Conservation (phyloP, 1,140 invertebrate species). For the Scaptomyza pallida region DNA sequence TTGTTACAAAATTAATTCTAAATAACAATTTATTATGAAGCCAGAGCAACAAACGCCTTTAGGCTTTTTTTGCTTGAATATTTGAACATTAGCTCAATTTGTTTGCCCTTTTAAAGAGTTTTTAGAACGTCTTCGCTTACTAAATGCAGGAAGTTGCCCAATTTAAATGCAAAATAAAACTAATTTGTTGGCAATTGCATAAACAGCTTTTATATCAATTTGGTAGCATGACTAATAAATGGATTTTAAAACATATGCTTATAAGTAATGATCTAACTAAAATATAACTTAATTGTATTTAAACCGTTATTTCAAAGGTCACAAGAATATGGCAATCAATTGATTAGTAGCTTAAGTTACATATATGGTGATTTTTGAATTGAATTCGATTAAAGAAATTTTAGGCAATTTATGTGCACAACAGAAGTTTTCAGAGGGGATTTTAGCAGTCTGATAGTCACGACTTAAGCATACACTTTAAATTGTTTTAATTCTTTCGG, state of each 20-base stretch:
- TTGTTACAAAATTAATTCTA: too few relatives aligned
- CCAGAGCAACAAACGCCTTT: too few relatives aligned
- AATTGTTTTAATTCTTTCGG: too few relatives aligned
- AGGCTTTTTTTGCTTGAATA: background rate
- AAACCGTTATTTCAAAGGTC: background rate
- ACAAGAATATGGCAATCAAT: background rate
- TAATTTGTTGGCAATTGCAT: conserved; percentile 1
- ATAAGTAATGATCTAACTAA: background rate
- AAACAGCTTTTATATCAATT: conserved; percentile 1
- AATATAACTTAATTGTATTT: background rate
- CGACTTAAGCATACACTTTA: too few relatives aligned
- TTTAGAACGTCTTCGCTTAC: background rate
- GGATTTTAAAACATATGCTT: background rate
- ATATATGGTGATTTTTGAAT: background rate
- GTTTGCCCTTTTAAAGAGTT: conserved; percentile 8
- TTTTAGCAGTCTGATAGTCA: too few relatives aligned
- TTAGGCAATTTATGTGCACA: too few relatives aligned
- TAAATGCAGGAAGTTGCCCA: conserved; percentile 1
- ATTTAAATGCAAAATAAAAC: conserved; percentile 10
- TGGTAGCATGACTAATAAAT: conserved; percentile 8
- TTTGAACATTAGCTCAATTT: background rate
- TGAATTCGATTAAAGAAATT: too few relatives aligned
- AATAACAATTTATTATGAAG: too few relatives aligned
- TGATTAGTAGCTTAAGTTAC: background rate
- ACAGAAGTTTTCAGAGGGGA: too few relatives aligned